Conservation (phyloP, 1,140 invertebrate genomes). For the Mercenaria mercenaria region DNA sequence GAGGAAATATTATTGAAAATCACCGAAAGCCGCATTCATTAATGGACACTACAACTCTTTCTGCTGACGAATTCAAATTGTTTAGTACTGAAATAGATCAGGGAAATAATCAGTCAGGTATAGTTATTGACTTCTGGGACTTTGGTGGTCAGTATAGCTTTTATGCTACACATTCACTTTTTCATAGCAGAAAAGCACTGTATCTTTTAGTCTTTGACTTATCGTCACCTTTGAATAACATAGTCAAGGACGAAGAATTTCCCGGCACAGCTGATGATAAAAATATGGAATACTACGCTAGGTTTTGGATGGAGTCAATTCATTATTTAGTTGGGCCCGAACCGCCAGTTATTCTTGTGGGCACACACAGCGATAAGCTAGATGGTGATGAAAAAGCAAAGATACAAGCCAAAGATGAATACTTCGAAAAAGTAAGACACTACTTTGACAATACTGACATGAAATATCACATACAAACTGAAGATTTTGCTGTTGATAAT, state of each 20-base stretch:
- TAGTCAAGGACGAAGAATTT: neutral
- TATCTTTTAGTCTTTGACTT: neutral
- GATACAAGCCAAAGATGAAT: neutral
- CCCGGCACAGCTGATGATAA: neutral
- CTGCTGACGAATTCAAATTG: too few relatives aligned
- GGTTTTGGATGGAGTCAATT: neutral
- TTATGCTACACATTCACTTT: neutral
- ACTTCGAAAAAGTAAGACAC: neutral
- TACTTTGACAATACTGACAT: neutral
- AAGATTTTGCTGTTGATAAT: neutral
- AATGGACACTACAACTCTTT: too few relatives aligned
- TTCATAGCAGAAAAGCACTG: neutral
- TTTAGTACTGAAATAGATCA: too few relatives aligned
- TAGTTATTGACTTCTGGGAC: neutral
- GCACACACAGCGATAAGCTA: constrained; percentile 1
- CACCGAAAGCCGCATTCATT: too few relatives aligned
- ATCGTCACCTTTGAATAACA: neutral
- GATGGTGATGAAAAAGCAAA: neutral
- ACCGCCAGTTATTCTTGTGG: neutral
- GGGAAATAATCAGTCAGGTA: too few relatives aligned
- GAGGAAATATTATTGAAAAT: too few relatives aligned
- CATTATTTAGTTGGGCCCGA: neutral
- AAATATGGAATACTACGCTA: neutral
- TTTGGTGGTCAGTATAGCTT: neutral
- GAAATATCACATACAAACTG: neutral